Evolutionary conservation across 1,140 invertebrate species (phyloP), one percentile per base, ranked within the genome.

Genomic region (Ostrea denselamellosa): DNA sequence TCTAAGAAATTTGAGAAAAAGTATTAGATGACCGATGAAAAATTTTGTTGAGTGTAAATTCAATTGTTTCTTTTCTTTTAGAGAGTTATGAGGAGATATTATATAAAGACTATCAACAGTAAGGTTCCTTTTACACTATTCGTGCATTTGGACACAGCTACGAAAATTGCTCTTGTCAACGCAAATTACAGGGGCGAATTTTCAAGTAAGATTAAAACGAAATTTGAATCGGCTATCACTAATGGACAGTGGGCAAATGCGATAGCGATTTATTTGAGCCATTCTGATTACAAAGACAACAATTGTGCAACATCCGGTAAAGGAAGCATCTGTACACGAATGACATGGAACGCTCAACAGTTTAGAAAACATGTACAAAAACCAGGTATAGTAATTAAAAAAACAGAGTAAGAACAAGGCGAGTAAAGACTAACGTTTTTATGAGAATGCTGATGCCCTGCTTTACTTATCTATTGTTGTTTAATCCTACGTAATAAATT

Each of bases 131-230:
- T 83, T 52, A 54, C 53, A 54, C 17, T 10, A 12, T 83, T 83
- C 51, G 17, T 83, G 14, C 52, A 83, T 53, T 44, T 88, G 9
- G 83, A 83, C 17, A 19, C 62, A 9, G 51, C 71, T 22, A 84
- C 85, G 12, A 85, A 85, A 85, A 88, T 85, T 56, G 87, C 87
- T 2, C 44, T 88, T 8, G 65, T 88, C 4, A 88, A 84, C 10
- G 87, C 87, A n/a, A 85, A 85, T 25, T 88, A 88, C 51, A 34
- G 87, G 56, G 87, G 84, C 5, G 87, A 88, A 22, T 77, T 85
- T 53, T 28, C 71, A 17, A n/a, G 56, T 17, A 62, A 4, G 8
- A 12, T 85, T n/a, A 85, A 58, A 10, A 56, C 28, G 22, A 81
- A 85, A 52, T 85, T 84, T 14, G 53, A 85, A 34, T n/a, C 25